Base-by-base conservation (phyloP, 1,140 invertebrate genomes). In the Eufriesea mexicana region DNA sequence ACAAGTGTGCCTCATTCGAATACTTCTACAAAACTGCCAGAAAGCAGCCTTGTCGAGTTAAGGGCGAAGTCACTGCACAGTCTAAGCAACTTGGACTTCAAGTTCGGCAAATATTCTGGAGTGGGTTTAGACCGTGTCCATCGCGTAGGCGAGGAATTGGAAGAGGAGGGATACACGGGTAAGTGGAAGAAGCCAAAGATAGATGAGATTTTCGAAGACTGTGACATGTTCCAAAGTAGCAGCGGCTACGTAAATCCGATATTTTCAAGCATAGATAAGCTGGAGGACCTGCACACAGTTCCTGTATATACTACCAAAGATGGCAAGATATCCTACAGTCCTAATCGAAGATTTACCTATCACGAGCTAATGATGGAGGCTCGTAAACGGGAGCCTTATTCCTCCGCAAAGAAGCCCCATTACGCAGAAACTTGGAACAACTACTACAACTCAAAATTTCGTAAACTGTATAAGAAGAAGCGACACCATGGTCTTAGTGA, bases 291-390 rank as follows among this genome's bases (percentile, higher is more conserved):
- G 28, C 92, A 94, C 64, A 90, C 89, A 67, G 93, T 94, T 86
- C 93, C 94, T 72, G 90, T 94, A 57, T 94, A 94, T 54, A 94
- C 92, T 72, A 94, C 93, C 42, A 94, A 93, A 86, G 94, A 94
- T 71, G 94, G 94, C 35, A 94, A 94, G 84, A 94, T 94, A 76
- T 94, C 90, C 12, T 94, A 94, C 75, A 94, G 94, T 80, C 93
- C 93, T 25, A 94, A 94, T 86, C 89, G 92, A 14, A 92, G 89
- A 76, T 94, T 91, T 51, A 93, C 92, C 0, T 93, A 94, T 59
- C 88, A 91, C 18, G 89, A 90, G 23, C 78, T 94, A 9, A 84
- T 94, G 20, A 89, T 90, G 74, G 93, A 94, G 66, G 88, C 89
- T 8, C 88, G 86, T 25, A 86, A 86, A n/a, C 89, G 89, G 5